A percentile compares a stretch with the other conserved stretches of the same genome.
These are phyloP conservation scores for Leptatherina wallacei DNA, from an alignment of 2,797 vertebrate species.

Conservation along the genomic window DNA sequence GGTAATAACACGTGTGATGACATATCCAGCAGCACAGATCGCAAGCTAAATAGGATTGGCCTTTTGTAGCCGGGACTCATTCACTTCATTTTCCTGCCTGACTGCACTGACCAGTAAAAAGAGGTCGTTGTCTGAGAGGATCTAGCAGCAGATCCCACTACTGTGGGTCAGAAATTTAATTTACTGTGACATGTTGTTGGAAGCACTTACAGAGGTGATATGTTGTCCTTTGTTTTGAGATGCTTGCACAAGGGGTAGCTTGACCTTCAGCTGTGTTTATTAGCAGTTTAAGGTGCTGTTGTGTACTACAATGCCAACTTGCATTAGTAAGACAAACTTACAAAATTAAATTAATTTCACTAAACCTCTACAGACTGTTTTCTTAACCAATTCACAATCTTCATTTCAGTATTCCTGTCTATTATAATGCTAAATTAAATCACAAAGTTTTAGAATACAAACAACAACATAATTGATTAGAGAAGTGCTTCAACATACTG, in stretches of 20 bases:
- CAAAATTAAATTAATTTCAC: neutral
- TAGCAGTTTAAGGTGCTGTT: constrained; percentile 34
- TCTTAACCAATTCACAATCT: neutral
- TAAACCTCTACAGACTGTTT: constrained; percentile 3
- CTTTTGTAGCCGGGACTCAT: constrained; percentile 61
- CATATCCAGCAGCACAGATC: constrained; percentile 58
- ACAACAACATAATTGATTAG: neutral
- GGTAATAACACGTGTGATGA: constrained; percentile 79
- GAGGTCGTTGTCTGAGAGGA: constrained; percentile 62
- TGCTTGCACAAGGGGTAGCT: constrained; percentile 18
- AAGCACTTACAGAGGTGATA: constrained; percentile 52
- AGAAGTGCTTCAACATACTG: neutral
- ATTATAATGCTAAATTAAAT: neutral
- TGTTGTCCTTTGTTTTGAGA: constrained; percentile 56
- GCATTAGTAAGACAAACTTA: neutral
- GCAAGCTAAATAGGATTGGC: constrained; percentile 55
- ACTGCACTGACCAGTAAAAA: constrained; percentile 58
- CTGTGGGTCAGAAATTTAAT: constrained; percentile 49
- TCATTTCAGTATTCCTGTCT: neutral
- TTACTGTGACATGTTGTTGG: constrained; percentile 68
- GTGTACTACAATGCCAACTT: constrained; percentile 24
- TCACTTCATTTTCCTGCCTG: constrained; percentile 62
- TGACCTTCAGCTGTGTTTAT: constrained; percentile 62
- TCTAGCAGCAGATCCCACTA: constrained; percentile 36
- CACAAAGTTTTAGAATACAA: too few species aligned